These are phyloP conservation scores for Pocillopora damicornis DNA, from an alignment of 64 coral and sea anemone genomes.

Conservation along the genomic window DNA sequence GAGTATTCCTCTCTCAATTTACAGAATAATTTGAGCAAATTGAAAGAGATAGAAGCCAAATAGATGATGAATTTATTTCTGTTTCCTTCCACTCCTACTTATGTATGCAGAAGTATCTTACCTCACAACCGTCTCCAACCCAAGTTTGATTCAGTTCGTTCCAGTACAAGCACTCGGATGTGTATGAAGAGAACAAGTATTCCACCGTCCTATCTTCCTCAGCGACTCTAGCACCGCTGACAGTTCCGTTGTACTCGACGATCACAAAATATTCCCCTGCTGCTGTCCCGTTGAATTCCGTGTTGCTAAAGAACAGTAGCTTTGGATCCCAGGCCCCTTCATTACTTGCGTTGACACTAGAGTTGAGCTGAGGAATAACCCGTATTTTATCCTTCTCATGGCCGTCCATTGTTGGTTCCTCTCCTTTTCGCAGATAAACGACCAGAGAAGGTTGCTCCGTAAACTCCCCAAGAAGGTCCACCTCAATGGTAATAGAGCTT, in stretches of 20 bases:
- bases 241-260: slow-evolving; percentile 35
- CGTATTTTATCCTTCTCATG: neutral
- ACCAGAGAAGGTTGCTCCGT: slow-evolving; percentile 4
- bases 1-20: too few relatives aligned
- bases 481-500: slow-evolving; percentile 42
- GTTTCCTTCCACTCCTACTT: neutral
- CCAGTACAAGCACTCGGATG: slow-evolving; percentile 53
- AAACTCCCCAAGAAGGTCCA: neutral
- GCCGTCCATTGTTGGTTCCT: neutral
- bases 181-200: slow-evolving; percentile 37
- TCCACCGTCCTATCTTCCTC: slow-evolving; percentile 22
- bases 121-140: slow-evolving; percentile 40
- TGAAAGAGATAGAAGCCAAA: neutral
- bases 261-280: slow-evolving; percentile 48
- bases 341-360: neutral
- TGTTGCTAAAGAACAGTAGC: slow-evolving; percentile 2
- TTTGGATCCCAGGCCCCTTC: neutral
- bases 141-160: neutral
- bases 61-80: too few relatives aligned
- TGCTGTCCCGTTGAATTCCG: neutral
- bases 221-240: neutral
- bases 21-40: neutral
- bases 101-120: neutral
- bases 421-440: slow-evolving; percentile 23
- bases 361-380: neutral